Conservation (phyloP, 2,113 vertebrate species). For the Macrotus californicus region DNA sequence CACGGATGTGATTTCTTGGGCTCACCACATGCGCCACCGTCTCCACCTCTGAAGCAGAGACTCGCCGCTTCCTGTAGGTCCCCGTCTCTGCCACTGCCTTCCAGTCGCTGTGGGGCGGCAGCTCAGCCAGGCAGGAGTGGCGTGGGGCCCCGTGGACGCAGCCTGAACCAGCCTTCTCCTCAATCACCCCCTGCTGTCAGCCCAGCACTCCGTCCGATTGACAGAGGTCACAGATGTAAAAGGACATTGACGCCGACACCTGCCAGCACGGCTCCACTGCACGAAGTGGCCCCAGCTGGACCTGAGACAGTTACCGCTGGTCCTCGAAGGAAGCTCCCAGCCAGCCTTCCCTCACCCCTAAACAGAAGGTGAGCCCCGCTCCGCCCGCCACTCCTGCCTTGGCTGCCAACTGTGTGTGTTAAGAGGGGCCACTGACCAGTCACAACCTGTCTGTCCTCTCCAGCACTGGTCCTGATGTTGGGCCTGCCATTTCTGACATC, state of each 20-base stretch:
- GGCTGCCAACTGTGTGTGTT: not conserved
- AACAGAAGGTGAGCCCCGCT: not conserved
- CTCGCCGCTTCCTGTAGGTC: not conserved
- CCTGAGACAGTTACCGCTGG: constrained; percentile 74
- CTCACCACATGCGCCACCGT: not conserved
- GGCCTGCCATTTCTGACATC: not conserved
- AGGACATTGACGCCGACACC: constrained; percentile 58
- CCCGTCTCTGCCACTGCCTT: constrained; percentile 19
- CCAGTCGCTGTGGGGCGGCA: not conserved
- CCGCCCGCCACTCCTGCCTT: not conserved
- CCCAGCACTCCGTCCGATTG: constrained; percentile 60
- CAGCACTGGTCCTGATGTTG: not conserved
- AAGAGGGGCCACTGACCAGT: constrained; percentile 9
- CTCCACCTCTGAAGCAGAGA: too few species aligned
- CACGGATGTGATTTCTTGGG: not conserved
- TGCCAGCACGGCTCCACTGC: constrained; percentile 69
- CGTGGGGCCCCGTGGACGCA: fast-evolving
- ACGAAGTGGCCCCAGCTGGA: constrained; percentile 70
- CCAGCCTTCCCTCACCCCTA: not conserved
- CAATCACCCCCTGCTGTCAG: constrained; percentile 66
- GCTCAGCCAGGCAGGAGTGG: fast-evolving
- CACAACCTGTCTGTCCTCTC: not conserved
- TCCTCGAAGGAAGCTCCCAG: constrained; percentile 63
- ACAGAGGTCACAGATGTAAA: constrained; percentile 69
- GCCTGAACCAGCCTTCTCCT: not conserved